A percentile compares a stretch with the other conserved stretches of the same genome.
Conservation (phyloP, 2,888 invertebrate genomes). For the Rhopalosiphum nymphaeae region DNA sequence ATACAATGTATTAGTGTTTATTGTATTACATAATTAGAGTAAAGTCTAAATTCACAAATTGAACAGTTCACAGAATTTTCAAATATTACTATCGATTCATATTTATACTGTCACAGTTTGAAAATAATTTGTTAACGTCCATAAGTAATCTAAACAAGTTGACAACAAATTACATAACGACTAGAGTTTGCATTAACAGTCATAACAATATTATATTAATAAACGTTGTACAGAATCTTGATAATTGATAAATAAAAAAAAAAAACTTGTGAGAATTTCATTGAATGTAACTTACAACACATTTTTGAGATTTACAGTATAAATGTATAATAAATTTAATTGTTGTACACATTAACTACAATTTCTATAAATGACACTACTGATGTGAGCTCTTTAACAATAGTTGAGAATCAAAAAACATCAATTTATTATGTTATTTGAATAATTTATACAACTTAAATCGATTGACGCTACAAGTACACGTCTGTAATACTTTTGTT, state of each 20-base stretch:
- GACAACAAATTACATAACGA: neutral
- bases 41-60: neutral
- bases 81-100: neutral
- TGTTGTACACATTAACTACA: neutral
- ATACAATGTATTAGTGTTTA: neutral
- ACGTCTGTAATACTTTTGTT: constrained; percentile 1
- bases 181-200: constrained; percentile 39
- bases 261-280: neutral
- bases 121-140: neutral
- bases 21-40: neutral
- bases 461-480: neutral
- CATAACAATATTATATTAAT: neutral
- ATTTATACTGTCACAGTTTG: neutral
- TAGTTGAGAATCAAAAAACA: neutral
- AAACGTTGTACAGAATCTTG: constrained; percentile 1
- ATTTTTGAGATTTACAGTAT: neutral
- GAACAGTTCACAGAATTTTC: neutral
- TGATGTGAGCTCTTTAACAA: neutral
- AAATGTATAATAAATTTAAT: neutral
- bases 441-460: constrained; percentile 19
- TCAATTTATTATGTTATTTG: neutral
- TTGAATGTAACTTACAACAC: neutral
- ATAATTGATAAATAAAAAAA: neutral
- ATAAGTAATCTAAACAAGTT: constrained; percentile 5
- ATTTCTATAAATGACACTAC: neutral